Percentiles rank a stretch among this genome's conserved stretches.
Conservation (phyloP, 2,113 vertebrate genomes). For the Cyphomyrus plagiostoma region DNA sequence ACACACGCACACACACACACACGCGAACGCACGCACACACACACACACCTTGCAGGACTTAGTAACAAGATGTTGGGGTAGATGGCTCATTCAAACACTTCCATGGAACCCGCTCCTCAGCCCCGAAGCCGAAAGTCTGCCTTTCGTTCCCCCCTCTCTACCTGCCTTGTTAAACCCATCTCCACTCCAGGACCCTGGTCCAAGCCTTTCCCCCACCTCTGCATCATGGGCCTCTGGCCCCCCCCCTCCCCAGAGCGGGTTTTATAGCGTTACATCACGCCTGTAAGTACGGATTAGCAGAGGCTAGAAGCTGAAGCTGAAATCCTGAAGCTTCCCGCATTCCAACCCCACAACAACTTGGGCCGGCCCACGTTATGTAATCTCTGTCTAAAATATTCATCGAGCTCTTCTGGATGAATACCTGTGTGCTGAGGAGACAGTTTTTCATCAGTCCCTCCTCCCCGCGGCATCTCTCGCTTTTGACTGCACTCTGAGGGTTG, state of each 20-base stretch:
- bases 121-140: background rate
- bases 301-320: background rate
- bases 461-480: background rate
- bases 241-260: background rate
- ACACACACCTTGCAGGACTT: background rate
- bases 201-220: background rate
- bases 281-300: background rate
- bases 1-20: too few species aligned
- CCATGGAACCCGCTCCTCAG: background rate
- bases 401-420: conserved; percentile 41
- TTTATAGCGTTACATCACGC: background rate
- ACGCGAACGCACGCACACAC: background rate
- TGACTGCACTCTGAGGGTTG: background rate
- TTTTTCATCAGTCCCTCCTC: conserved; percentile 41
- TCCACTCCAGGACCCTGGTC: background rate
- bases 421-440: conserved; percentile 56
- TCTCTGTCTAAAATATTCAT: conserved; percentile 60
- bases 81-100: background rate
- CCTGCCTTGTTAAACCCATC: background rate
- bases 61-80: background rate
- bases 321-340: background rate
- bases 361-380: conserved; percentile 27
- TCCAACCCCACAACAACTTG: background rate
- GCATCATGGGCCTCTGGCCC: background rate
- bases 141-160: background rate